phyloP scores from a whole-genome alignment of 2,888 invertebrate genomes.

The Spisula subtruncata region DNA sequence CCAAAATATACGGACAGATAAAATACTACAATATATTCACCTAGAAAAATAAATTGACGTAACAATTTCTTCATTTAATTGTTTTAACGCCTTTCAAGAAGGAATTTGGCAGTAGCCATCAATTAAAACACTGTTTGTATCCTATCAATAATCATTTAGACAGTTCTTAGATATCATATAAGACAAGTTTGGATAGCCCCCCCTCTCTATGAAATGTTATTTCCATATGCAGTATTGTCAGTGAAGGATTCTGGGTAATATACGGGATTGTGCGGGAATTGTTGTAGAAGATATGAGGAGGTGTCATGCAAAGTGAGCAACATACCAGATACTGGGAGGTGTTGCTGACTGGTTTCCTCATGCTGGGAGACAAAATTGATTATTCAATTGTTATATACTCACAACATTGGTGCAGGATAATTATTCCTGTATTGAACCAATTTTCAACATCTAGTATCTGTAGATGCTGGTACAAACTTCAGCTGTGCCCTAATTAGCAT shows the following conservation, averaged over 20 bases:
- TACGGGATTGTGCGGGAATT: background rate
- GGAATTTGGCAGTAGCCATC: slow-evolving; percentile 41
- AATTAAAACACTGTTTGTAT: slow-evolving; percentile 31
- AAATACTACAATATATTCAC: background rate
- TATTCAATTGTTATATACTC: slow-evolving; percentile 23
- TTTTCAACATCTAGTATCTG: background rate
- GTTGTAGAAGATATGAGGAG: too few relatives aligned
- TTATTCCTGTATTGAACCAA: background rate
- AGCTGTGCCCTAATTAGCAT: background rate
- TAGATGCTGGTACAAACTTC: background rate
- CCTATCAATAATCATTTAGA: slow-evolving; percentile 35
- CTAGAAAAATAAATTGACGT: slow-evolving; percentile 22
- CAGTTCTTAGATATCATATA: slow-evolving; percentile 31
- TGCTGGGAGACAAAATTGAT: background rate
- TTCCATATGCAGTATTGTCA: background rate
- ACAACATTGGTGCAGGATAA: background rate
- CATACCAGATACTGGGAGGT: background rate
- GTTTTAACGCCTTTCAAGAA: slow-evolving; percentile 34
- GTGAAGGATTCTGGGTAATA: background rate
- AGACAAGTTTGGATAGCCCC: slow-evolving; percentile 47
- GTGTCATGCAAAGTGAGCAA: background rate
- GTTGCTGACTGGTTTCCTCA: background rate
- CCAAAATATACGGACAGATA: slow-evolving; percentile 23
- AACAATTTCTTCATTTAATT: slow-evolving; percentile 39
- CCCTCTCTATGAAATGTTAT: background rate